Evolutionary conservation across 2,888 invertebrate species (phyloP), one percentile per base, ranked within the genome.

Genomic region (Scaptomyza polygonia): DNA sequence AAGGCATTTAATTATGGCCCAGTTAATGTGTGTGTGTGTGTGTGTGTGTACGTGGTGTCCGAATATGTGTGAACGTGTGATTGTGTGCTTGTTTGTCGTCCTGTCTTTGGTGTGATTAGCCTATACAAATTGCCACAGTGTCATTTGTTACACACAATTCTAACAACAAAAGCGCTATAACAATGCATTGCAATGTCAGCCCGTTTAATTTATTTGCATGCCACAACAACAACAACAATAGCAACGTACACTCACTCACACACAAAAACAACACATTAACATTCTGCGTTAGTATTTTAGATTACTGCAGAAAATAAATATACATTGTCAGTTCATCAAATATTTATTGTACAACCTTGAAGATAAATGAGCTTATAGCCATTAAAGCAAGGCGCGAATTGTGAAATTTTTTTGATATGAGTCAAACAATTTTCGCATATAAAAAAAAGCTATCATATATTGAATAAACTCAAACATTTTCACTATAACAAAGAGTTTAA

Each of bases 121-220:
- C 61, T 61, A 73, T 67, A 71, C 86, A 82, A 79, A 82, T 85
- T 82, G 79, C 68, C 56, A 76, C 65, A 76, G 53, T 85, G 79
- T 75, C 79, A 67, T 76, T 79, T 81, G 75, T 72, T 66, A 75
- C 72, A 75, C 75, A 56, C 68, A 53, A 63, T 36, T 62, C n/a
- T 25, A 69, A 47, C 59, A 59, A 55, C 34, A 34, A 34, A 11
- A 32, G 18, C 39, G 16, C 36, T 45, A 21, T 39, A 62, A 53
- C 66, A 63, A 52, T 29, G 44, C 47, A 30, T 42, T 47, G 48
- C 61, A 65, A 61, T 66, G 59, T 53, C 64, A 63, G 82, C 47
- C 68, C 61, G 70, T 70, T 87, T 81, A 78, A 81, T 85, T 85
- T 87, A 87, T 81, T 85, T 81, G 76, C 68, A 42, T 51, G 21